Percentiles rank a stretch among this genome's conserved stretches.
Conservation (phyloP, 2,113 vertebrate species). For the Noctilio leporinus region DNA sequence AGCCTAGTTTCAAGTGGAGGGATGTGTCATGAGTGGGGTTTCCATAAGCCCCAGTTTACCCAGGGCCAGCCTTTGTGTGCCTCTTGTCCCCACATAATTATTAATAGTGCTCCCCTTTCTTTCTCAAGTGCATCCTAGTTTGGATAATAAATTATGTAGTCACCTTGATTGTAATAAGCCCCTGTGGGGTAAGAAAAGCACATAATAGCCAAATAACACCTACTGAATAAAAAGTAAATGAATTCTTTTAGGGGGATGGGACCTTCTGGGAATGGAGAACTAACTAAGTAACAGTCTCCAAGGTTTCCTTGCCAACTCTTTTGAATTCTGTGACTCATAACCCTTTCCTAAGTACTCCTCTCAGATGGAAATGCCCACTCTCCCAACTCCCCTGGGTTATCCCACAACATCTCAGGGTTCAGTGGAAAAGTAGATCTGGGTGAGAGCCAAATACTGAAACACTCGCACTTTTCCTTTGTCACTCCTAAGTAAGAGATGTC, state of each 20-base stretch:
- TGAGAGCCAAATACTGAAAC: neutral
- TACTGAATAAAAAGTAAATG: neutral
- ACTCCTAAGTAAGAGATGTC: neutral
- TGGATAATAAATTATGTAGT: neutral
- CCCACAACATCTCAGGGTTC: neutral
- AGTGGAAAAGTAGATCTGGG: neutral
- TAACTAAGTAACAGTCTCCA: neutral
- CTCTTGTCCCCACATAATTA: neutral
- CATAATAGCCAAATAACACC: neutral
- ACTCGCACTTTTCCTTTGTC: neutral
- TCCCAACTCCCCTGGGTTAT: neutral
- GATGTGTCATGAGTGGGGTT: neutral
- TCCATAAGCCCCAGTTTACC: neutral
- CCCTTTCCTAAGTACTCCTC: neutral
- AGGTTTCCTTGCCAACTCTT: neutral
- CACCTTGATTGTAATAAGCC: neutral
- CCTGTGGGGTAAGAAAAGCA: neutral
- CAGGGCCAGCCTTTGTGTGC: neutral
- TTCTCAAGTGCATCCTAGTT: neutral
- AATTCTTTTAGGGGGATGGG: neutral
- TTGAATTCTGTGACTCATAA: neutral
- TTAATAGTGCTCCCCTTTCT: neutral
- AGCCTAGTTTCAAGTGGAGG: neutral
- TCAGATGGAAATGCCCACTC: neutral
- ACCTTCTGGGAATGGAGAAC: neutral